Percentiles rank a stretch among this genome's conserved stretches.
phyloP scores from a whole-genome alignment of 2,888 invertebrate species.

The Xestobium rufovillosum region DNA sequence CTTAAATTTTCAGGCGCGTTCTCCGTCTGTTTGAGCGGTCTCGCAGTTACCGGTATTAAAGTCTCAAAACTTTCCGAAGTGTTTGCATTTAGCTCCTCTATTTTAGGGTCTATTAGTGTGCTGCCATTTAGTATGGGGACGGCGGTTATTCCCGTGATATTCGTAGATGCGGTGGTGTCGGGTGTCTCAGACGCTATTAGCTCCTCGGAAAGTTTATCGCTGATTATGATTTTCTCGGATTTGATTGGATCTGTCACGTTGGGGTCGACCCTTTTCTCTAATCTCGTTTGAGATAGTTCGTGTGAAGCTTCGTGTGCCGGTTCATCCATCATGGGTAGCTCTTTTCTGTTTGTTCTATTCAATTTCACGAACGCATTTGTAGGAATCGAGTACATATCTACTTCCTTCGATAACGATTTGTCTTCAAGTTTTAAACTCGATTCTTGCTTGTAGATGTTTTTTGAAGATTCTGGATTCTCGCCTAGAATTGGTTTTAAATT shows the following conservation, averaged over 20 bases:
- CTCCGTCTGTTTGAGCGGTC: slow-evolving; percentile 13
- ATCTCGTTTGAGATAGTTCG: slow-evolving; percentile 1
- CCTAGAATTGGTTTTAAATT: slow-evolving; percentile 15
- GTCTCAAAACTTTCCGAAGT: slow-evolving; percentile 27
- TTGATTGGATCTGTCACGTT: slow-evolving; percentile 11
- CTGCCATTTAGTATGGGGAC: not conserved
- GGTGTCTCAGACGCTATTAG: slow-evolving; percentile 1
- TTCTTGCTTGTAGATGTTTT: slow-evolving; percentile 7
- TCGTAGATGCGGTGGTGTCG: slow-evolving; percentile 5
- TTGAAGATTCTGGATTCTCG: slow-evolving; percentile 1
- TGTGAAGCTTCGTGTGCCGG: not conserved
- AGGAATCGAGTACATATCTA: slow-evolving; percentile 35
- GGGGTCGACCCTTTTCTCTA: slow-evolving; percentile 8
- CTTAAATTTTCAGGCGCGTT: slow-evolving; percentile 16
- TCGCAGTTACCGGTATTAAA: slow-evolving; percentile 17
- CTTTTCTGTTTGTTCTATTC: slow-evolving; percentile 40
- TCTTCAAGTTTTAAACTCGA: slow-evolving; percentile 15
- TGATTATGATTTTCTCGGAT: slow-evolving; percentile 5
- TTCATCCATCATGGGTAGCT: slow-evolving; percentile 31
- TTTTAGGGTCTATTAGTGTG: slow-evolving; percentile 38
- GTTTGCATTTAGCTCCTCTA: slow-evolving; percentile 45
- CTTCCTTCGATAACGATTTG: slow-evolving; percentile 35
- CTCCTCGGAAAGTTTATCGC: slow-evolving; percentile 8
- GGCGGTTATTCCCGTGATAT: slow-evolving; percentile 3
- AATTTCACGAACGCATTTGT: slow-evolving; percentile 33